phyloP scores from a whole-genome alignment of 2,113 vertebrate genomes.

The Tragulus kanchil region DNA sequence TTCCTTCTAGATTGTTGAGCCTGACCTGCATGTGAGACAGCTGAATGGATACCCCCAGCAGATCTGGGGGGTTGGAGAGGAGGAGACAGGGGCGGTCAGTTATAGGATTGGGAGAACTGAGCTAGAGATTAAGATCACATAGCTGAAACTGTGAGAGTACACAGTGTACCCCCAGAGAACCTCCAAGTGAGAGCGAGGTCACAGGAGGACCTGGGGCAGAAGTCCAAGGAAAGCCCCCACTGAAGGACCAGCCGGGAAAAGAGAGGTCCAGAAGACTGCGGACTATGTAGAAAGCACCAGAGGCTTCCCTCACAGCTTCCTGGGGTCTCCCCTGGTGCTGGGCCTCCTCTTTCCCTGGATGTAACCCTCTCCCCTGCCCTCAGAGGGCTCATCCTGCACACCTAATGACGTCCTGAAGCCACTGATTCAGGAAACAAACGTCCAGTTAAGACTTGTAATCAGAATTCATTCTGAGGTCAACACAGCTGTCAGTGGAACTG shows the following conservation, averaged over 20 bases:
- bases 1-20: neutral
- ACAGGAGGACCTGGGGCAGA: neutral
- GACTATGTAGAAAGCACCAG: neutral
- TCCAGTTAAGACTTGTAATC: slow-evolving; percentile 76
- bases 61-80: neutral
- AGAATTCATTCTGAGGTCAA: slow-evolving; percentile 90
- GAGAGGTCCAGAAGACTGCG: neutral
- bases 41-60: neutral
- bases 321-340: neutral
- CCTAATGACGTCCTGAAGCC: slow-evolving; percentile 79
- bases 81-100: neutral
- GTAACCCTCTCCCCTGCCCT: slow-evolving; percentile 75
- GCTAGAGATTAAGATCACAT: neutral
- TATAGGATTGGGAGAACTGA: neutral
- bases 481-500: slow-evolving; percentile 83
- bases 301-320: neutral
- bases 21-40: neutral
- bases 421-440: slow-evolving; percentile 82
- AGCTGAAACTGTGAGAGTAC: neutral
- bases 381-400: slow-evolving; percentile 79
- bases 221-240: neutral
- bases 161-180: neutral
- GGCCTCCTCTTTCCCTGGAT: neutral
- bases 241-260: neutral
- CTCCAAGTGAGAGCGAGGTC: neutral